phyloP scores from a whole-genome alignment of 35 echinoderm and acorn worm genomes.

The Antedon bifida region DNA sequence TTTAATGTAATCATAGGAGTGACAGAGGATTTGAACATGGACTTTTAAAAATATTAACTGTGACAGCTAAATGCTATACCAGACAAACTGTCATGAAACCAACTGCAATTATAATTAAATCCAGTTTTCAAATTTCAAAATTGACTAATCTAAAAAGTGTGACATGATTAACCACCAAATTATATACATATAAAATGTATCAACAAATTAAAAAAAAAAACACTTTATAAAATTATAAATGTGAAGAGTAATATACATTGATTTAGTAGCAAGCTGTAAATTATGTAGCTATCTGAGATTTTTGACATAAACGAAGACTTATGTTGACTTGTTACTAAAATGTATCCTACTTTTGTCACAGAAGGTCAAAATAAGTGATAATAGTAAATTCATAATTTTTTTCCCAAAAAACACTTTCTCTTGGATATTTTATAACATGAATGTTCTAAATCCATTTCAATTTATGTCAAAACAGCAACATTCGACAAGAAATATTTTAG shows the following conservation, averaged over 20 bases:
- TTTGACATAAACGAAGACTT: background rate
- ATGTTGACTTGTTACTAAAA: background rate
- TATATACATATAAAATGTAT: no score
- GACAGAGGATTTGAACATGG: no score
- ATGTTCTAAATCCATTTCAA: background rate
- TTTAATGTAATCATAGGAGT: no score
- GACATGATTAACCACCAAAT: no score
- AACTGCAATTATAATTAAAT: background rate
- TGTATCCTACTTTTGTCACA: background rate
- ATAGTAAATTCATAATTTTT: background rate
- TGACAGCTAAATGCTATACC: background rate
- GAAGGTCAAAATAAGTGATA: background rate
- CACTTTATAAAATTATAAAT: no score
- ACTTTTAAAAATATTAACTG: background rate
- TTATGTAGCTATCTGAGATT: background rate
- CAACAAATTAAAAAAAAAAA: no score
- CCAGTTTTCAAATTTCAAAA: background rate
- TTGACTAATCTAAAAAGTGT: no score
- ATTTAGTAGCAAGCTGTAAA: no score
- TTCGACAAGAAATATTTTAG: background rate
- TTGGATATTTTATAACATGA: background rate
- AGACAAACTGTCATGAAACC: background rate
- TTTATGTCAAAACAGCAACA: background rate
- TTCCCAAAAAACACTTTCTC: background rate
- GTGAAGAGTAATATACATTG: no score